These are phyloP conservation scores for Dasypolia templi DNA, from an alignment of 2,888 invertebrate species.

Conservation along the genomic window DNA sequence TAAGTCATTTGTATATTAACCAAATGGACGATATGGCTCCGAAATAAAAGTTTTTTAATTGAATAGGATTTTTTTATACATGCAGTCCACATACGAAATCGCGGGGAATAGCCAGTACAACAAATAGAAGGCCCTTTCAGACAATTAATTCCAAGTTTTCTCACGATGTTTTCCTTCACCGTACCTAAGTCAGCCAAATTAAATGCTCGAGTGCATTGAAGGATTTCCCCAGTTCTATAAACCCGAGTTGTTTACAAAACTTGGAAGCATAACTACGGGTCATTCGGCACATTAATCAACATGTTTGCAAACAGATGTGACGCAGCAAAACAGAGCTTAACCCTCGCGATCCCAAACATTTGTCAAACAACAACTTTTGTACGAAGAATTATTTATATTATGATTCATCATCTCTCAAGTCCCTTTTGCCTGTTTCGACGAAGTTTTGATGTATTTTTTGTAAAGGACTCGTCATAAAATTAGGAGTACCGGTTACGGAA, in stretches of 20 bases:
- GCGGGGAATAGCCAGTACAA: too few species aligned
- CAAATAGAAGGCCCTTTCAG: not conserved
- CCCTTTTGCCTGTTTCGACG: slow-evolving; percentile 12
- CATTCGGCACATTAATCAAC: slow-evolving; percentile 54
- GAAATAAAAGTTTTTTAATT: too few species aligned
- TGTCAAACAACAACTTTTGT: slow-evolving; percentile 45
- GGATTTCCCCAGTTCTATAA: slow-evolving; percentile 39
- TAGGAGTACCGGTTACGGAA: slow-evolving; percentile 15
- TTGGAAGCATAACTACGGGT: slow-evolving; percentile 42
- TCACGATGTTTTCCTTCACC: slow-evolving; percentile 5
- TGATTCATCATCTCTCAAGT: slow-evolving; percentile 39
- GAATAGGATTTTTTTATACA: too few species aligned
- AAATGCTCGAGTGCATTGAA: slow-evolving; percentile 37
- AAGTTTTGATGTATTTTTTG: slow-evolving; percentile 50
- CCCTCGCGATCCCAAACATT: slow-evolving; percentile 30
- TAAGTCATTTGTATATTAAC: too few species aligned
- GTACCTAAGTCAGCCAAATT: not conserved
- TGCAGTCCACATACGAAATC: too few species aligned
- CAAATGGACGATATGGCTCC: too few species aligned
- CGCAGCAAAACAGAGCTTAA: slow-evolving; percentile 18
- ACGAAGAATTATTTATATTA: slow-evolving; percentile 37
- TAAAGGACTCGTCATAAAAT: slow-evolving; percentile 33
- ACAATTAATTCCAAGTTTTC: not conserved
- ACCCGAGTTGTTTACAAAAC: slow-evolving; percentile 55
- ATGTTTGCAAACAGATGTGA: slow-evolving; percentile 44